Evolutionary conservation across 2,113 vertebrate species (phyloP).

Genomic region (Onychorhynchus coronatus): DNA sequence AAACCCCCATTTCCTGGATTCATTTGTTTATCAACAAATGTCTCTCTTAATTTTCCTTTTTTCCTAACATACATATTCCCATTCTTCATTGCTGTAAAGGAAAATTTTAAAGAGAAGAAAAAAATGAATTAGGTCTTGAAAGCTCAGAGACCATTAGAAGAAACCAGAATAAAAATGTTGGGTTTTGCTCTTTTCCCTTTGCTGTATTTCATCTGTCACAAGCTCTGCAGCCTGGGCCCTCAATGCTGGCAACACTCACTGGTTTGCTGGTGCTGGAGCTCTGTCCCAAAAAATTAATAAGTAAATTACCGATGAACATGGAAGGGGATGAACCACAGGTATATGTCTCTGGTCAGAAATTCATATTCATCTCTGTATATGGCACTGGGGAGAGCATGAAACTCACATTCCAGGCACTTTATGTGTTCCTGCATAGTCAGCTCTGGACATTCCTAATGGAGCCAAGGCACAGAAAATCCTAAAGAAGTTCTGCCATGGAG

Average conservation of each 20-base stretch:
- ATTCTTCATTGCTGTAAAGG: not conserved
- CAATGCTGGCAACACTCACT: accelerated
- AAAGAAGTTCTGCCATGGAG: no score
- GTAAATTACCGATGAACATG: not conserved
- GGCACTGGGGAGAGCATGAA: not conserved
- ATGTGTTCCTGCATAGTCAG: not conserved
- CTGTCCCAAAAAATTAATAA: not conserved
- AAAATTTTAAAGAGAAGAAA: not conserved
- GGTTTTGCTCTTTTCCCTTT: not conserved
- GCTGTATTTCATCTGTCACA: not conserved
- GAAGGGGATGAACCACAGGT: not conserved
- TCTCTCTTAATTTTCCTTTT: not conserved
- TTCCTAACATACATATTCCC: not conserved
- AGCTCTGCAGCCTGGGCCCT: not conserved
- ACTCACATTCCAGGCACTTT: not conserved
- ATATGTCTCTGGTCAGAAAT: not conserved
- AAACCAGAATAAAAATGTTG: not conserved
- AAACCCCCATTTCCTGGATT: not conserved
- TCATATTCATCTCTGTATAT: not conserved
- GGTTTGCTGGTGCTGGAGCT: not conserved
- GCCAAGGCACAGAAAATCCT: not conserved
- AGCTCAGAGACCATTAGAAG: not conserved
- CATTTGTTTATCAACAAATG: not conserved
- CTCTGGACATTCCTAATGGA: not conserved
- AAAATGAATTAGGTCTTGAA: not conserved